Base-by-base conservation (phyloP, 1,140 invertebrate species). In the Ceratosolen fusciceps region DNA sequence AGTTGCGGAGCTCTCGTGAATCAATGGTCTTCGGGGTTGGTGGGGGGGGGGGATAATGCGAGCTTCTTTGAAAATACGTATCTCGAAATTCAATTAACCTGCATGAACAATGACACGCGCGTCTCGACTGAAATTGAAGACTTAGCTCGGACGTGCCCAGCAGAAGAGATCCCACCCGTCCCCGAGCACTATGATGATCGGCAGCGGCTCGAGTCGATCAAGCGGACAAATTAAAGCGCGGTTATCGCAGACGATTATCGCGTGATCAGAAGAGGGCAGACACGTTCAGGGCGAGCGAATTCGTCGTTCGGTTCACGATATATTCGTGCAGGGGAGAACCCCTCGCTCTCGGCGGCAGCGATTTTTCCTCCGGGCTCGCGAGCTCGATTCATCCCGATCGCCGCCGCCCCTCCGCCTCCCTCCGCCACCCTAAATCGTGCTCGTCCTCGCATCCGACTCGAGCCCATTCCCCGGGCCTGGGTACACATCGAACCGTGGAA, bases 31-130 rank as follows among this genome's bases (percentile, higher is more conserved):
- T n/a, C n/a, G n/a, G n/a, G n/a, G n/a, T n/a, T n/a, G n/a, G n/a
- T n/a, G n/a, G n/a, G n/a, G n/a, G n/a, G n/a, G 24, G 21, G n/a
- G 37, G 47, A 68, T 47, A 47, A 68, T 21, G 39, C 16, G 8
- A 14, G 19, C 58, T 73, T 37, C 54, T 39, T 47, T 47, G 26
- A 14, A 16, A n/a, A 65, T 67, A 5, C 12, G 74, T 67, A 62
- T 67, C 29, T 16, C 26, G 43, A 67, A 65, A 75, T 75, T 75
- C 74, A 75, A 75, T 75, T 75, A 67, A 52, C 24, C 2, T 24
- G 60, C 43, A 62, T 26, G 26, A 34, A 74, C 67, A 37, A 1
- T 29, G 43, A 24, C 16, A 19, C 8, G 1, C 43, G 29, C 19
- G 29, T 2, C 26, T 75, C 14, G 52, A 0, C 19, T 31, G 19